Base-by-base conservation (phyloP, 2,888 invertebrate genomes). In the Apamea monoglypha region DNA sequence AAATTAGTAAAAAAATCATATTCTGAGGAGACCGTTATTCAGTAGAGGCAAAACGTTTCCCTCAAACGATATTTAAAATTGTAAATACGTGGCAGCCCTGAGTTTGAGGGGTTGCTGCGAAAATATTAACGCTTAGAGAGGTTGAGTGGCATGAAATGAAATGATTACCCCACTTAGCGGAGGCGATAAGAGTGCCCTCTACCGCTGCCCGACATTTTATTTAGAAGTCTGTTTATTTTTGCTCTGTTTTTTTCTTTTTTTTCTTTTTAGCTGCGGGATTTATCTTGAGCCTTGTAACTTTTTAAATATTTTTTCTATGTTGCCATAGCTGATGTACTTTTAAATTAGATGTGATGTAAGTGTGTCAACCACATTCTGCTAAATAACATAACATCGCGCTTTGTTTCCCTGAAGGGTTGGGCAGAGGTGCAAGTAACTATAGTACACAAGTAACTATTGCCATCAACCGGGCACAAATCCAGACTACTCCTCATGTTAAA, bases 121-220 rank as follows among this genome's bases (percentile, higher is more conserved):
- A 89, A 90, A 91, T 90, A 90, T 91, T 92, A 91, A 91, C 90
- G 86, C 91, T 89, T 83, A 87, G 83, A 87, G 90, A 89, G 76
- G 81, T 78, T 82, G 87, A 88, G 89, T 89, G 90, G 86, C 91
- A 89, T 90, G 89, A 90, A 92, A 90, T 91, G 91, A 91, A 92
- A 93, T 92, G 90, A 93, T 93, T 93, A 90, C 92, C 89, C 87
- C 91, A 91, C 91, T 92, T 91, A 89, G 86, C 78, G 74, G 74
- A 80, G 87, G 89, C 90, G 92, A 91, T 92, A 92, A 92, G 91
- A 87, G 91, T 63, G 83, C 85, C 76, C 82, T 88, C 79, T 80
- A 80, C 77, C 61, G 67, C 68, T 82, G 76, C 71, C 81, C 87
- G 80, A 85, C 86, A 80, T 88, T 88, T 85, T 87, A 89, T 85